Conservation (phyloP, 2,113 vertebrate genomes). For the Pongo pygmaeus region DNA sequence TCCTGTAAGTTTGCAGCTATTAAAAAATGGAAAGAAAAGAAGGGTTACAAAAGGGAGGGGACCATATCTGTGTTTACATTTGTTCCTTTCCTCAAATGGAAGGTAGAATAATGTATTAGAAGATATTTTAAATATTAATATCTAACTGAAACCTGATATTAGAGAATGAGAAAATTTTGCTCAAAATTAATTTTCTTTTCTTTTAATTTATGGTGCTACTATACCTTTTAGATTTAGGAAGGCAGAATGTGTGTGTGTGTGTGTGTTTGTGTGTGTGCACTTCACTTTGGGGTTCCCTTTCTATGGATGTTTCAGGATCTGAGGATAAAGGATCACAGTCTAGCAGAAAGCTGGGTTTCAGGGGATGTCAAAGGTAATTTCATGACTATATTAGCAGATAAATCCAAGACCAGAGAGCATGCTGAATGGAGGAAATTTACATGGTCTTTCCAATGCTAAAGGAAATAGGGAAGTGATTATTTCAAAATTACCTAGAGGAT, state of each 20-base stretch:
- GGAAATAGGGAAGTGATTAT: background rate
- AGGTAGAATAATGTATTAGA: background rate
- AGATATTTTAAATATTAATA: background rate
- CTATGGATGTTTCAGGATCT: background rate
- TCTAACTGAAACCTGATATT: background rate
- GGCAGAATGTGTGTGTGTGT: background rate
- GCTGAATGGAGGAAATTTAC: background rate
- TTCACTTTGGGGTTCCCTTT: background rate
- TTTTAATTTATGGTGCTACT: background rate
- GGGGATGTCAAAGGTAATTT: background rate
- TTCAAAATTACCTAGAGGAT: background rate
- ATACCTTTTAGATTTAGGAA: background rate
- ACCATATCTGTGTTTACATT: background rate
- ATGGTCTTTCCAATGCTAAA: background rate
- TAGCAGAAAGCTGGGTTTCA: background rate
- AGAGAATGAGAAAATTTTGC: background rate
- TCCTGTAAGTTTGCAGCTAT: background rate
- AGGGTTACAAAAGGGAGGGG: background rate
- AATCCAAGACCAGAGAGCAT: background rate
- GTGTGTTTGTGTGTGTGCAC: background rate
- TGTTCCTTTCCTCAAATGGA: background rate
- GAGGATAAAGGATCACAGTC: background rate
- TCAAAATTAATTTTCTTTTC: slow-evolving; percentile 1
- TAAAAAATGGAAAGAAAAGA: background rate
- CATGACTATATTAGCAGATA: background rate